These are phyloP conservation scores for Unio delphinus DNA, from an alignment of 2,888 invertebrate species.

Conservation along the genomic window DNA sequence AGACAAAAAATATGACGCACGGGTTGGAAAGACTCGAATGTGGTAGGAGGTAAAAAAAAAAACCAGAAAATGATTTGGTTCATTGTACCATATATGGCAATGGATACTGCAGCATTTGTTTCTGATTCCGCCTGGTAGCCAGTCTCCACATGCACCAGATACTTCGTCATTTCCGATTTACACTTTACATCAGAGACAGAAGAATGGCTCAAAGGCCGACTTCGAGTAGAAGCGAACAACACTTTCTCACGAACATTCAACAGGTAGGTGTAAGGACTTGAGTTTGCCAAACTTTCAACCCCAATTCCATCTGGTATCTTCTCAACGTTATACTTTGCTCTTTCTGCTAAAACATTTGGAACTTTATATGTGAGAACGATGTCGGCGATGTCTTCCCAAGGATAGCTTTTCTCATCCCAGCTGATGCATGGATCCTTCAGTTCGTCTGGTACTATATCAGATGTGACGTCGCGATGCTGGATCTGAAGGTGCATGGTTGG, in stretches of 20 bases:
- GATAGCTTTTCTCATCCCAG: constrained; percentile 26
- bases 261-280: constrained; percentile 18
- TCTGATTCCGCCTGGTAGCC: constrained; percentile 31
- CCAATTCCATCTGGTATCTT: constrained; percentile 9
- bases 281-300: constrained; percentile 10
- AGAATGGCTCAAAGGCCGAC: too few relatives aligned
- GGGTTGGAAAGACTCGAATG: too few relatives aligned
- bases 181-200: not conserved
- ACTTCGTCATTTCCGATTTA: constrained; percentile 28
- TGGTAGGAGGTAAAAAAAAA: too few relatives aligned
- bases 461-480: constrained; percentile 16
- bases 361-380: constrained; percentile 22
- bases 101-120: constrained; percentile 32
- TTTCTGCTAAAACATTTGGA: constrained; percentile 21
- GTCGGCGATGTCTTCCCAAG: constrained; percentile 25
- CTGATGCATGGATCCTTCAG: constrained; percentile 10
- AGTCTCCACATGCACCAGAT: constrained; percentile 32
- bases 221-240: constrained; percentile 19
- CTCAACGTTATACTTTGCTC: constrained; percentile 23
- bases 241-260: constrained; percentile 32
- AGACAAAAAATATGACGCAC: too few relatives aligned
- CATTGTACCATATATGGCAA: constrained; percentile 22
- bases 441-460: not conserved
- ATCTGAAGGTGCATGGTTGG: constrained; percentile 24
- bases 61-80: too few relatives aligned